Evolutionary conservation across 2,113 vertebrate genomes (phyloP).

Genomic region (Empidonax traillii): DNA sequence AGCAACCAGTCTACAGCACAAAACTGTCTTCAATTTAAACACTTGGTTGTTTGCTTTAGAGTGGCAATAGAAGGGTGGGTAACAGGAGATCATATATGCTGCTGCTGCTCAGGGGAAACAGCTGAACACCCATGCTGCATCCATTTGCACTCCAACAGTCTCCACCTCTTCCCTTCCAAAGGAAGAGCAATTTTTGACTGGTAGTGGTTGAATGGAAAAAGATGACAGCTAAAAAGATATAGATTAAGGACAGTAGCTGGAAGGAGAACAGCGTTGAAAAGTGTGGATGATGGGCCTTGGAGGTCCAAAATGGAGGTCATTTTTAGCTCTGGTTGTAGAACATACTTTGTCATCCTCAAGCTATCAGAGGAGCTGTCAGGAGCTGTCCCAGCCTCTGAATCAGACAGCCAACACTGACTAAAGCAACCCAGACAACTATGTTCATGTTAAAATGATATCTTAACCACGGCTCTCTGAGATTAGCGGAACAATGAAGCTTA

Average conservation of each 20-base stretch:
- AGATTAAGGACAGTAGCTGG: background rate
- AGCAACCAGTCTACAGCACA: background rate
- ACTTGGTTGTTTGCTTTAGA: background rate
- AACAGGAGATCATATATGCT: background rate
- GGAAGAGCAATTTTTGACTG: background rate
- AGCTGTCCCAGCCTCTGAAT: background rate
- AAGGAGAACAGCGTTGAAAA: background rate
- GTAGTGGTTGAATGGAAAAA: background rate
- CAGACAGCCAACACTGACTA: background rate
- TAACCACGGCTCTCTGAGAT: background rate
- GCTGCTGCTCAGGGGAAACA: background rate
- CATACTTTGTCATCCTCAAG: background rate
- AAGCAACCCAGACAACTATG: background rate
- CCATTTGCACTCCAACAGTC: background rate
- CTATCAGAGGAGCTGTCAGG: background rate
- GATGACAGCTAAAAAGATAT: background rate
- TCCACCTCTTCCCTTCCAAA: background rate
- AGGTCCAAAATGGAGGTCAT: background rate
- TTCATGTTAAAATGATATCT: background rate
- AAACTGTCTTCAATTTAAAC: background rate
- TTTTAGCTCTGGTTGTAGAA: background rate
- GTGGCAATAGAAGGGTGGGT: background rate
- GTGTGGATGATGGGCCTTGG: background rate
- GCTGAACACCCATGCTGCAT: accelerated
- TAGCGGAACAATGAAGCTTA: background rate